Percentiles rank a stretch among this genome's conserved stretches.
Conservation (phyloP, 2,888 invertebrate genomes). For the Sericinus montela region DNA sequence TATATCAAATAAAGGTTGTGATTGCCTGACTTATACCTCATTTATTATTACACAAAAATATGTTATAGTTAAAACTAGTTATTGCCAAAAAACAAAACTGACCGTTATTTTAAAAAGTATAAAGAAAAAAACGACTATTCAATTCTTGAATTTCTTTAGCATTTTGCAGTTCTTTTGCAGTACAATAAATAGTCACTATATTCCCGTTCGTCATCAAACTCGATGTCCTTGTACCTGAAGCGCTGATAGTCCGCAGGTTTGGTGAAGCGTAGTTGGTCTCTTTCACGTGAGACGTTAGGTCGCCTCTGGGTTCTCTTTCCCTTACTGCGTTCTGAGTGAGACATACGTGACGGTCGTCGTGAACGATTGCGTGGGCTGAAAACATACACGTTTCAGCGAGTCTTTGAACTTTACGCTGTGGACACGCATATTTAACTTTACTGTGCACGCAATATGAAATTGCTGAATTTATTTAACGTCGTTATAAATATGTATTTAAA, state of each 20-base stretch:
- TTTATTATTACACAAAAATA: too few species aligned
- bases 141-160: constrained; percentile 29
- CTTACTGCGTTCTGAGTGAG: constrained; percentile 54
- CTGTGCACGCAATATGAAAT: neutral
- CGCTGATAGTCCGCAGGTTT: constrained; percentile 16
- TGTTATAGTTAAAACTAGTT: too few species aligned
- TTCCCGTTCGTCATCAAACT: constrained; percentile 45
- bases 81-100: too few species aligned
- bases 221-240: constrained; percentile 40
- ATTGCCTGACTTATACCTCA: too few species aligned
- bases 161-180: constrained; percentile 55
- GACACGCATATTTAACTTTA: constrained; percentile 19
- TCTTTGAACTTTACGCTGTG: neutral
- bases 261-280: constrained; percentile 14
- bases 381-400: neutral
- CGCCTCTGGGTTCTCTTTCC: constrained; percentile 49
- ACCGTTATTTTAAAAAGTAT: too few species aligned
- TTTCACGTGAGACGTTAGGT: constrained; percentile 25
- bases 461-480: neutral
- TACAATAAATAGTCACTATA: constrained; percentile 42
- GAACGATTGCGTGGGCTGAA: constrained; percentile 47
- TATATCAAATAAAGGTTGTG: too few species aligned
- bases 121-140: neutral
- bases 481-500: constrained; percentile 5
- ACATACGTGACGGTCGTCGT: constrained; percentile 50